Percentiles rank a stretch among this genome's conserved stretches.
Conservation (phyloP, 2,888 invertebrate species). For the Girardia tigrina region DNA sequence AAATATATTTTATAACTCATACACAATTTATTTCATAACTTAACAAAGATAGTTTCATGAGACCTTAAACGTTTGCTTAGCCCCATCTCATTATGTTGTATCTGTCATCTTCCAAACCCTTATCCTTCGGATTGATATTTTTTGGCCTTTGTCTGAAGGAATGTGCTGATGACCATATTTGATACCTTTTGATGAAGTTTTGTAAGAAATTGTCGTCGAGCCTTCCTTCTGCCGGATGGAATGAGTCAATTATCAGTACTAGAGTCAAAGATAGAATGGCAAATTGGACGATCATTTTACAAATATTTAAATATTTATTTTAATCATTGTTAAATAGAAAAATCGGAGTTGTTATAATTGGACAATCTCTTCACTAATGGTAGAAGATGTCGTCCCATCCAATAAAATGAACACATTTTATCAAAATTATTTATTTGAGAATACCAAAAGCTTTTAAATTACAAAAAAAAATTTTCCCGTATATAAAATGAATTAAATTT, state of each 20-base stretch:
- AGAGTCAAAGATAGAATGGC: neutral
- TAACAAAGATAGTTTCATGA: no score
- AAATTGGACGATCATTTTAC: neutral
- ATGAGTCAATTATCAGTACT: neutral
- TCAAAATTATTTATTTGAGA: neutral
- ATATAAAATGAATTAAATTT: neutral
- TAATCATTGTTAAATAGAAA: neutral
- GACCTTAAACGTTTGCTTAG: no score
- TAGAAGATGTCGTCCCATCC: neutral
- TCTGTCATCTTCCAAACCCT: neutral
- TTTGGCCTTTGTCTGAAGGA: neutral
- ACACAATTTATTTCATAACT: no score
- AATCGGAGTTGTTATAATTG: neutral
- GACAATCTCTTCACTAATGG: neutral
- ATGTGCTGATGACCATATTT: neutral
- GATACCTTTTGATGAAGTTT: slow-evolving; percentile 4
- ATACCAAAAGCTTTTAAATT: no score
- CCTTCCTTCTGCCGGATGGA: neutral
- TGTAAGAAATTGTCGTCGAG: neutral
- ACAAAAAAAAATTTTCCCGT: no score
- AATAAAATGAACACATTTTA: neutral
- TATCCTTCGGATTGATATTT: neutral
- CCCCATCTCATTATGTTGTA: slow-evolving; percentile 9
- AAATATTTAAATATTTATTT: neutral
- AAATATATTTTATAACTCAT: no score